Percentiles rank a stretch among this genome's conserved stretches.
These are phyloP conservation scores for Anthonomus grandis DNA, from an alignment of 1,140 invertebrate species.

Conservation along the genomic window DNA sequence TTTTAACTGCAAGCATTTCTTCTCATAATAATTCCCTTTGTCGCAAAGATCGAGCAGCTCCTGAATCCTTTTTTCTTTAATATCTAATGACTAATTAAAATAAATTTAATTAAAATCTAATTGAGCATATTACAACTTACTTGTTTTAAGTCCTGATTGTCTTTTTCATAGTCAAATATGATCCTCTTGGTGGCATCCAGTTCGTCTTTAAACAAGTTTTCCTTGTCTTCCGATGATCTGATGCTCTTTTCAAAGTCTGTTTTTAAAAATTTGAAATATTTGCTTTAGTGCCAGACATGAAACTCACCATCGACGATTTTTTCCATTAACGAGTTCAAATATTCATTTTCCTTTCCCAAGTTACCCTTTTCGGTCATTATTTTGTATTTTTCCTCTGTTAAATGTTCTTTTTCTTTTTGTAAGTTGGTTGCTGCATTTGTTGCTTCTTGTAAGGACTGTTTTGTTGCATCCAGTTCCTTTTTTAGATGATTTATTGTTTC, in stretches of 20 bases:
- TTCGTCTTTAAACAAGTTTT: constrained; percentile 24
- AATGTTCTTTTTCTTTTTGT: constrained; percentile 10
- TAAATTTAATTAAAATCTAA: neutral
- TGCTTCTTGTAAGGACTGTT: constrained; percentile 26
- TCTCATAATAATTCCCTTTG: constrained; percentile 2
- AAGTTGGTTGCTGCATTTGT: constrained; percentile 7
- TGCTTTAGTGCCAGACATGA: neutral
- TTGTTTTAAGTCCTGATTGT: constrained; percentile 15
- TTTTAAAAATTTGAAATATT: neutral
- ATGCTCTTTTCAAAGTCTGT: constrained; percentile 30
- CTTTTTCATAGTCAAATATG: constrained; percentile 1
- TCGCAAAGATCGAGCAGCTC: constrained; percentile 1
- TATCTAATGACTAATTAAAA: neutral
- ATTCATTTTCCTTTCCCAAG: constrained; percentile 14
- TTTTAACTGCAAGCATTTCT: neutral
- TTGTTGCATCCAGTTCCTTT: constrained; percentile 29
- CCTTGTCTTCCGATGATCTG: constrained; percentile 23
- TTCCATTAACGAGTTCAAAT: constrained; percentile 21
- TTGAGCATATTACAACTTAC: constrained; percentile 6
- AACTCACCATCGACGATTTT: constrained; percentile 27
- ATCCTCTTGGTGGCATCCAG: constrained; percentile 19
- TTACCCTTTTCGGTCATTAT: constrained; percentile 21
- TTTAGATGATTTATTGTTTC: too few species aligned
- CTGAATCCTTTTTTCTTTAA: constrained; percentile 9
- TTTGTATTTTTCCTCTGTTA: constrained; percentile 10